phyloP scores from a whole-genome alignment of 2,113 vertebrate genomes.

The Rallus limicola region DNA sequence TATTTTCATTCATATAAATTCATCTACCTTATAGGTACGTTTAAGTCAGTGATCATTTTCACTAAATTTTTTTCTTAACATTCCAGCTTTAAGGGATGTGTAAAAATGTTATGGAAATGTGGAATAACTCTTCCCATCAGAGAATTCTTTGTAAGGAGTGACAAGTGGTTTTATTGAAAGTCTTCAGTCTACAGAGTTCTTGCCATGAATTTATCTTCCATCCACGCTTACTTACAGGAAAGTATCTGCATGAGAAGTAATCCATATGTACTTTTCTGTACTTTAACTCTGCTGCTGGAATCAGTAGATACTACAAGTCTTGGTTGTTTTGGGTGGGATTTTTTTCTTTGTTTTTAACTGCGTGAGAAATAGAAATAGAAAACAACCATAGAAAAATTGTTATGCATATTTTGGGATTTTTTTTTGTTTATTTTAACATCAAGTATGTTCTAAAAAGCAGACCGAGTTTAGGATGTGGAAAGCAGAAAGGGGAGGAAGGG shows the following conservation, averaged over 20 bases:
- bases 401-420: not conserved
- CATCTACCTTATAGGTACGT: not conserved
- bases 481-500: not conserved
- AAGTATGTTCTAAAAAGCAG: too few species aligned
- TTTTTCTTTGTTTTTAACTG: not conserved
- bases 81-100: not conserved
- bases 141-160: not conserved
- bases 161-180: not conserved
- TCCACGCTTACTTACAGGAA: not conserved
- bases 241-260: not conserved
- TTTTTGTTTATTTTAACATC: not conserved
- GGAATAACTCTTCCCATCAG: not conserved
- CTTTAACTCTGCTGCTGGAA: not conserved
- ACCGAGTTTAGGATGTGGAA: not conserved
- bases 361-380: not conserved
- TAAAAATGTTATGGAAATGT: not conserved
- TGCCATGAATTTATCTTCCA: not conserved
- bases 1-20: not conserved
- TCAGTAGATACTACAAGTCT: not conserved
- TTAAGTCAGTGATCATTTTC: not conserved
- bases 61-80: not conserved
- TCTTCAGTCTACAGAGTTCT: not conserved
- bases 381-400: not conserved
- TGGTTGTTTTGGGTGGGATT: not conserved
- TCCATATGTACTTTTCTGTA: not conserved